These are phyloP conservation scores for Nowickia ferox DNA, from an alignment of 2,888 invertebrate genomes.

Conservation along the genomic window DNA sequence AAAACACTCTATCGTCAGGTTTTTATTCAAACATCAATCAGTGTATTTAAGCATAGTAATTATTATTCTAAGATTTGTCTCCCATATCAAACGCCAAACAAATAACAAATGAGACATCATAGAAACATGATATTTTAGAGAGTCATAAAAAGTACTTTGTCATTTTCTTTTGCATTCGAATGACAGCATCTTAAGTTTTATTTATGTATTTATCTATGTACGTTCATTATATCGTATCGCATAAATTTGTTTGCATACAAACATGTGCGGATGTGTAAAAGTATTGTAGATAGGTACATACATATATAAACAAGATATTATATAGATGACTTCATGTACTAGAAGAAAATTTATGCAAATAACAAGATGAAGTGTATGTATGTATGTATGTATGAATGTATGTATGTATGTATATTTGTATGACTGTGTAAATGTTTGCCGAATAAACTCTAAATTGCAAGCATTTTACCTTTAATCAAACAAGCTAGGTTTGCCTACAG, in stretches of 20 bases:
- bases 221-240: slow-evolving; percentile 23
- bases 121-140: background rate
- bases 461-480: slow-evolving; percentile 30
- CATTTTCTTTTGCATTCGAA: background rate
- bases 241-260: background rate
- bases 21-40: background rate
- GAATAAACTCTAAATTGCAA: background rate
- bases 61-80: background rate
- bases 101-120: background rate
- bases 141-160: background rate
- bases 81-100: background rate
- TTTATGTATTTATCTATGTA: slow-evolving; percentile 7
- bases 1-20: no score
- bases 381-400: background rate
- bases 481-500: background rate
- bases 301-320: background rate
- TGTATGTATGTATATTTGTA: background rate
- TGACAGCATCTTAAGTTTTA: background rate
- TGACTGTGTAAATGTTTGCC: no score
- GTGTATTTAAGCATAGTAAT: background rate
- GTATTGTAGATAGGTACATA: background rate
- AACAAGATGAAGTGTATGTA: background rate
- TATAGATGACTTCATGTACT: background rate
- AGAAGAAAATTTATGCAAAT: slow-evolving; percentile 16
- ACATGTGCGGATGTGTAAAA: slow-evolving; percentile 12